phyloP scores from a whole-genome alignment of 2,888 invertebrate genomes.

The Ophioninae sp. region DNA sequence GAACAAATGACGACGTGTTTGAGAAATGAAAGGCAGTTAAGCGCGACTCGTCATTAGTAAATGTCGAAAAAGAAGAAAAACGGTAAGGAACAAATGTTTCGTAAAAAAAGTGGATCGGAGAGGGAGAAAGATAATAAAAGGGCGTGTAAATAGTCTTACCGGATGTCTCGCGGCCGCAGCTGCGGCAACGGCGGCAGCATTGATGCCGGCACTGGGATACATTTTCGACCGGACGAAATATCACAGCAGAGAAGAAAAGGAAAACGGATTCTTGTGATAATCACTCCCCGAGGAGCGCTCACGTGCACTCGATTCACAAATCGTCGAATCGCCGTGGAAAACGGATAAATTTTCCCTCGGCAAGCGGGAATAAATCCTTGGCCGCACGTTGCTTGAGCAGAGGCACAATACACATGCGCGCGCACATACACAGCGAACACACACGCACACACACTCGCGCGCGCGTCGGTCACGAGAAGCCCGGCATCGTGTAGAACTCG shows the following conservation, averaged over 20 bases:
- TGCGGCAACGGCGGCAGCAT: constrained; percentile 92
- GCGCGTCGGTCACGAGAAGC: constrained; percentile 42
- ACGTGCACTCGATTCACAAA: constrained; percentile 26
- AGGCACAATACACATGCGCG: neutral
- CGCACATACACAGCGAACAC: constrained; percentile 26
- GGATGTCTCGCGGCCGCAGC: constrained; percentile 93
- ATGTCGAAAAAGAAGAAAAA: neutral
- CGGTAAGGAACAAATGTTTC: neutral
- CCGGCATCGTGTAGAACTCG: constrained; percentile 48
- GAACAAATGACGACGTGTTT: neutral
- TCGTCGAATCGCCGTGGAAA: neutral
- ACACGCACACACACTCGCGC: neutral
- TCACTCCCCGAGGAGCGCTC: constrained; percentile 37
- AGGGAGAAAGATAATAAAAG: neutral
- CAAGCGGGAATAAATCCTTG: constrained; percentile 59
- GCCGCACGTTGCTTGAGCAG: constrained; percentile 49
- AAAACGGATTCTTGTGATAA: neutral
- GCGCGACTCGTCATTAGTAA: neutral
- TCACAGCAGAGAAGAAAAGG: constrained; percentile 23
- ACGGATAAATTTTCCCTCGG: constrained; percentile 48
- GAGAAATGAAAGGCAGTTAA: neutral
- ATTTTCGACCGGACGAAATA: constrained; percentile 83
- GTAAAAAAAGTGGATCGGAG: neutral
- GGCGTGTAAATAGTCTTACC: constrained; percentile 83
- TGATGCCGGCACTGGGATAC: constrained; percentile 94